Percentiles rank a stretch among this genome's conserved stretches.
Conservation (phyloP, 2,888 invertebrate species). For the Napeogenes inachia region DNA sequence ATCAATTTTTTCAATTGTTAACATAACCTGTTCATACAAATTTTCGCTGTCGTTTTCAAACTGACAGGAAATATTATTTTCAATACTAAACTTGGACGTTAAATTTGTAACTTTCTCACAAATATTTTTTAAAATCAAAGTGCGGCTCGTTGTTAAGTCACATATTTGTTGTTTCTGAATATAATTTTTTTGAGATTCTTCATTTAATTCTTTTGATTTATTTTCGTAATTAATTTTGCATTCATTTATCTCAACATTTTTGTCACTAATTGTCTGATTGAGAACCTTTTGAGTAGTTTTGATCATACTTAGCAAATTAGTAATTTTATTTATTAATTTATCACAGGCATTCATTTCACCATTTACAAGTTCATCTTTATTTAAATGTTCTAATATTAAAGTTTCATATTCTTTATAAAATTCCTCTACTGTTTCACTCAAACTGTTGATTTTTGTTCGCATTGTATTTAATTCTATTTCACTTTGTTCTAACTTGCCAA, state of each 20-base stretch:
- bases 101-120: slow-evolving; percentile 37
- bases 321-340: slow-evolving; percentile 28
- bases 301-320: slow-evolving; percentile 25
- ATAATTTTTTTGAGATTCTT: slow-evolving; percentile 12
- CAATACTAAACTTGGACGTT: slow-evolving; percentile 35
- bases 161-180: slow-evolving; percentile 17
- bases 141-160: slow-evolving; percentile 28
- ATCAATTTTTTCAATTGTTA: slow-evolving; percentile 44
- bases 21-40: slow-evolving; percentile 39
- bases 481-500: slow-evolving; percentile 21
- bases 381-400: slow-evolving; percentile 14
- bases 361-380: background rate
- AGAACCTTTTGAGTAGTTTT: slow-evolving; percentile 22
- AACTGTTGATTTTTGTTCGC: slow-evolving; percentile 27
- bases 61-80: slow-evolving; percentile 31
- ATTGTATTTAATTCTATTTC: slow-evolving; percentile 20
- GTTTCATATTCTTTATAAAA: slow-evolving; percentile 25
- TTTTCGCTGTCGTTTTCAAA: slow-evolving; percentile 27
- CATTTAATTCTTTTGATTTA: slow-evolving; percentile 15
- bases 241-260: slow-evolving; percentile 33
- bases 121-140: slow-evolving; percentile 40
- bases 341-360: slow-evolving; percentile 15
- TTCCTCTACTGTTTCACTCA: slow-evolving; percentile 28
- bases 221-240: slow-evolving; percentile 18
- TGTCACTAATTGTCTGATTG: slow-evolving; percentile 30